phyloP scores from a whole-genome alignment of 1,140 invertebrate genomes.

The Pemphigus obesinymphae region DNA sequence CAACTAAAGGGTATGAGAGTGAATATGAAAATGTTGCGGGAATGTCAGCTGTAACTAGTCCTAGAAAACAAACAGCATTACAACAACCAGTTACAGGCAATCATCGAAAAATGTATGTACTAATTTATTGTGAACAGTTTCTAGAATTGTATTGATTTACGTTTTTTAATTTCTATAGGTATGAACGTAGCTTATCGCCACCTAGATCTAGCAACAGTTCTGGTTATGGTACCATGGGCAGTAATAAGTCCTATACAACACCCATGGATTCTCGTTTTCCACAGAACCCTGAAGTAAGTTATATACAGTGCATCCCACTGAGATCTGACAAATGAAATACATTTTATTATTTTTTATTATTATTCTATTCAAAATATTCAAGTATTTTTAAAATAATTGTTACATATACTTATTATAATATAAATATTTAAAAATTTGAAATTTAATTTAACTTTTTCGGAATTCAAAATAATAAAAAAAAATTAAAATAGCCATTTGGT shows the following conservation, averaged over 20 bases:
- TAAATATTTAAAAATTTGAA: too few relatives aligned
- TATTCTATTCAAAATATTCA: too few relatives aligned
- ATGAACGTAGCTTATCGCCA: conserved; percentile 72
- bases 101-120: conserved; percentile 55
- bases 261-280: conserved; percentile 55
- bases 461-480: too few relatives aligned
- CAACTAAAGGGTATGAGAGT: conserved; percentile 54
- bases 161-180: conserved; percentile 48
- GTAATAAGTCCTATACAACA: conserved; percentile 61
- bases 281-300: conserved; percentile 51
- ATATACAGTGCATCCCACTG: background rate
- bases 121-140: background rate
- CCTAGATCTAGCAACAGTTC: conserved; percentile 77
- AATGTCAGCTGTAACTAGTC: conserved; percentile 50
- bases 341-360: too few relatives aligned
- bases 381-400: too few relatives aligned
- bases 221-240: conserved; percentile 77
- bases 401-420: too few relatives aligned
- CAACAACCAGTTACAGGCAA: conserved; percentile 56
- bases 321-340: too few relatives aligned
- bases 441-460: too few relatives aligned
- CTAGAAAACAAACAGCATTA: conserved; percentile 49
- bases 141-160: background rate
- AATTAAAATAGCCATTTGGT: too few relatives aligned
- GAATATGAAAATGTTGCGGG: conserved; percentile 67